Percentiles rank a stretch among this genome's conserved stretches.
These are phyloP conservation scores for Pyrgus malvae DNA, from an alignment of 2,888 invertebrate genomes.

Conservation along the genomic window DNA sequence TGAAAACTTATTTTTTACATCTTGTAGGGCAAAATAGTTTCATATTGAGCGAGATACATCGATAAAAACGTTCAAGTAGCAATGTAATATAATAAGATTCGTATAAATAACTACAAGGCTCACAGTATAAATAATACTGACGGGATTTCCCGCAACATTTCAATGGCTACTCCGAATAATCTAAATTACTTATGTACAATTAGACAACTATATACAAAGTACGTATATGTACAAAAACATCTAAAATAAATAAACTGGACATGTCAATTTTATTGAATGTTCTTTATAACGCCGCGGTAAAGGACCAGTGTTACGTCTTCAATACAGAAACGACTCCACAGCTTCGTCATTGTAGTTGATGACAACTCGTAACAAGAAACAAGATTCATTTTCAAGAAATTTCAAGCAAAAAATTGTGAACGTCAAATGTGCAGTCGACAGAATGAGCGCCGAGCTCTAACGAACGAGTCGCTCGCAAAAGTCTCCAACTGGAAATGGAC, in stretches of 20 bases:
- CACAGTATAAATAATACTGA: constrained; percentile 73
- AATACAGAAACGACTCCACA: constrained; percentile 29
- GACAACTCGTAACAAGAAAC: constrained; percentile 10
- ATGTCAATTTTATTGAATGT: constrained; percentile 76
- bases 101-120: constrained; percentile 51
- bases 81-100: constrained; percentile 30
- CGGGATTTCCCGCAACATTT: constrained; percentile 52
- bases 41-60: constrained; percentile 28
- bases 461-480: not conserved
- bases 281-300: constrained; percentile 59
- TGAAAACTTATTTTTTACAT: constrained; percentile 28
- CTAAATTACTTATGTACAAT: constrained; percentile 69
- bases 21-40: constrained; percentile 26
- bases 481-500: not conserved
- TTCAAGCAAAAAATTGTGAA: not conserved
- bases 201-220: constrained; percentile 67
- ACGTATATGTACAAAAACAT: constrained; percentile 70
- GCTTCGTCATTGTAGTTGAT: not conserved
- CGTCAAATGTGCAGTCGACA: not conserved
- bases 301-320: constrained; percentile 57
- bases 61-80: constrained; percentile 26
- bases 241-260: constrained; percentile 76
- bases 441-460: not conserved
- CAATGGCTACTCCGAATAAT: constrained; percentile 50
- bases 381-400: constrained; percentile 2